Percentiles rank a stretch among this genome's conserved stretches.
These are phyloP conservation scores for Eurytoma californica DNA, from an alignment of 2,888 invertebrate species.

Conservation along the genomic window DNA sequence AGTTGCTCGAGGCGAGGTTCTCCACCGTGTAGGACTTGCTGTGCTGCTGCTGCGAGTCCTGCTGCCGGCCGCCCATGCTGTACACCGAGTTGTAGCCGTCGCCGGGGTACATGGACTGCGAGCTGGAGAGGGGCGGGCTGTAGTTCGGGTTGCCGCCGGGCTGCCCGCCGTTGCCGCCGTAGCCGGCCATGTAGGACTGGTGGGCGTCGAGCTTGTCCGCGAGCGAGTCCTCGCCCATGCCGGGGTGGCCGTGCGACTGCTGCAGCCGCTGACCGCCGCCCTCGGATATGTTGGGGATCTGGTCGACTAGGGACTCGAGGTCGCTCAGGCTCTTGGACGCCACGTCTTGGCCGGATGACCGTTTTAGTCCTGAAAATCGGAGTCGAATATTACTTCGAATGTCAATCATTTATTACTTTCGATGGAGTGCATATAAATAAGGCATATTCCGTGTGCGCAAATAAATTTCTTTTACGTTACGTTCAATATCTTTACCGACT, in stretches of 20 bases:
- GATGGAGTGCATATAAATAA: too few species aligned
- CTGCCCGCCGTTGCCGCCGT: constrained; percentile 55
- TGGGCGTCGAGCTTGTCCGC: constrained; percentile 67
- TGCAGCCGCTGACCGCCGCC: constrained; percentile 75
- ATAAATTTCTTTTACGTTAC: too few species aligned
- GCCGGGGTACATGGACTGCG: constrained; percentile 63
- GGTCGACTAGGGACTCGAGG: constrained; percentile 91
- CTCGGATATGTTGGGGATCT: constrained; percentile 92
- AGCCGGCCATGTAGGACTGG: constrained; percentile 62
- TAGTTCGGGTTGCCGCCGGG: constrained; percentile 66
- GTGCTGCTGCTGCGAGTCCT: constrained; percentile 67
- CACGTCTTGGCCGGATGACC: constrained; percentile 80
- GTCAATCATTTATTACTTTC: too few species aligned
- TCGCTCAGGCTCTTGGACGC: constrained; percentile 91
- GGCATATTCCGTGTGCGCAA: too few species aligned
- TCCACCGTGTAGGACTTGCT: constrained; percentile 74
- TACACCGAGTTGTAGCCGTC: constrained; percentile 69
- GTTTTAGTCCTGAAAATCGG: constrained; percentile 63
- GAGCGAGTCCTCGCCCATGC: constrained; percentile 67
- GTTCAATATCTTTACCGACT: too few species aligned
- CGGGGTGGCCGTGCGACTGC: constrained; percentile 63
- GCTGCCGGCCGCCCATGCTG: constrained; percentile 67
- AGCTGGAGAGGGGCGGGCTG: constrained; percentile 70
- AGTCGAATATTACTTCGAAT: not conserved
- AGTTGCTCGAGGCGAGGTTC: constrained; percentile 74